Evolutionary conservation across 2,888 invertebrate genomes (phyloP), one percentile per base, ranked within the genome.

Genomic region (Siphlonurus alternatus): DNA sequence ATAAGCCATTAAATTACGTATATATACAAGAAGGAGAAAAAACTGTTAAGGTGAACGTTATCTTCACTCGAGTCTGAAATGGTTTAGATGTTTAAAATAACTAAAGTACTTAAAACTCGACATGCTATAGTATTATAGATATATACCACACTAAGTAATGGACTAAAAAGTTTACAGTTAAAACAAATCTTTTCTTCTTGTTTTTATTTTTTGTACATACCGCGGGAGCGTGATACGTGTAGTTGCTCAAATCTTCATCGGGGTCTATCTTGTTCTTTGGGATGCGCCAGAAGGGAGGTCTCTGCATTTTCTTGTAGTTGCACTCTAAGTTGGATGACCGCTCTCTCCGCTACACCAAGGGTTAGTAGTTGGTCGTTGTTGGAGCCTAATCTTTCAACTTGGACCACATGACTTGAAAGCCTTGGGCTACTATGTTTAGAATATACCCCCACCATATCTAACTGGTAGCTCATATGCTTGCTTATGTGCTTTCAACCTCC

Each of bases 261-360:
- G 66, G 72, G 10, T 79, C 74, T 67, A 75, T 75, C 68, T 76
- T 76, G 5, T 64, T 64, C 18, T 23, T 22, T 19, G 80, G 81
- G 59, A 80, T 75, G 53, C 80, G 77, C 84, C 84, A 84, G 75
- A 84, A 84, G 61, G 83, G 77, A 61, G 84, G 83, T 69, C 84
- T 77, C 72, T 83, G 81, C 74, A 81, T 82, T 72, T 82, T 56
- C 19, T 56, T 56, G 56, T 7, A 5, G 20, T 56, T 56, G 38
- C 38, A 38, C 38, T 15, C 7, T 10, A 38, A 38, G 38, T 38
- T 38, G 38, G 38, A 38, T 38, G 38, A 38, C 38, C 38, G 38
- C 38, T 38, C 38, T 15, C 38, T 38, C 7, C 15, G 38, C 38
- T 38, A 38, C 7, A 38, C 38, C 38, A 15, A 38, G 38, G 38